A percentile compares a stretch with the other conserved stretches of the same genome.
phyloP scores from a whole-genome alignment of 64 coral and sea anemone genomes.

The Dendrophyllia cribrosa region DNA sequence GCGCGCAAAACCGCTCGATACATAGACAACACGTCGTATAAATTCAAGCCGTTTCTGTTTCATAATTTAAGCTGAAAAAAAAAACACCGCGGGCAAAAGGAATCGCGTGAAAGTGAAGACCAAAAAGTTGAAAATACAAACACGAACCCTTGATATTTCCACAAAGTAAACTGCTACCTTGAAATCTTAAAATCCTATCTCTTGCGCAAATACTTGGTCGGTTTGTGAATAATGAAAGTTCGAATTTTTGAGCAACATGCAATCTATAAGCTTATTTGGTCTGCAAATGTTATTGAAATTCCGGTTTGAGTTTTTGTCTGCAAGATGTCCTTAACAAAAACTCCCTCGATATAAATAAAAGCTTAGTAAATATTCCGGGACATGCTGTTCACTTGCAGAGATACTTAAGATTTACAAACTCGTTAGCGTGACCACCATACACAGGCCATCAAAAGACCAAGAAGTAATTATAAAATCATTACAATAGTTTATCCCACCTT shows the following conservation, averaged over 20 bases:
- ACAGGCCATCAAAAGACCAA: constrained; percentile 1
- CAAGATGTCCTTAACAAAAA: not conserved
- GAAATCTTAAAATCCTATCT: not conserved
- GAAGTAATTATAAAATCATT: constrained; percentile 27
- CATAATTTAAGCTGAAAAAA: constrained; percentile 7
- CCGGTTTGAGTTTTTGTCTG: not conserved
- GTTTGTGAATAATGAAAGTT: not conserved
- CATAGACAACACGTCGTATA: constrained; percentile 5
- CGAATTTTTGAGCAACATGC: not conserved
- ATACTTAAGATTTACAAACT: not conserved
- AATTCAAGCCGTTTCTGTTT: constrained; percentile 29
- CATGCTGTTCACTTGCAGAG: not conserved
- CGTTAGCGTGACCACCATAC: not conserved
- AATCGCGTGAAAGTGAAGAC: not conserved
- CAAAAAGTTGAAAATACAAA: not conserved
- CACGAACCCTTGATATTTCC: not conserved
- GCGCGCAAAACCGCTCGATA: constrained; percentile 31
- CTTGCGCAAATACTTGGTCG: not conserved
- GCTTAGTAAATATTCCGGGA: not conserved
- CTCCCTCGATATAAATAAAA: not conserved
- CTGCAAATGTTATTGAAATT: constrained; percentile 9
- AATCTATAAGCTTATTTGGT: not conserved
- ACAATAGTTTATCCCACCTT: constrained; percentile 37
- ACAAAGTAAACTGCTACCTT: not conserved
- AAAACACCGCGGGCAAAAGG: not conserved